Base-by-base conservation (phyloP, 2,113 vertebrate species). In the Hippolais icterina region DNA sequence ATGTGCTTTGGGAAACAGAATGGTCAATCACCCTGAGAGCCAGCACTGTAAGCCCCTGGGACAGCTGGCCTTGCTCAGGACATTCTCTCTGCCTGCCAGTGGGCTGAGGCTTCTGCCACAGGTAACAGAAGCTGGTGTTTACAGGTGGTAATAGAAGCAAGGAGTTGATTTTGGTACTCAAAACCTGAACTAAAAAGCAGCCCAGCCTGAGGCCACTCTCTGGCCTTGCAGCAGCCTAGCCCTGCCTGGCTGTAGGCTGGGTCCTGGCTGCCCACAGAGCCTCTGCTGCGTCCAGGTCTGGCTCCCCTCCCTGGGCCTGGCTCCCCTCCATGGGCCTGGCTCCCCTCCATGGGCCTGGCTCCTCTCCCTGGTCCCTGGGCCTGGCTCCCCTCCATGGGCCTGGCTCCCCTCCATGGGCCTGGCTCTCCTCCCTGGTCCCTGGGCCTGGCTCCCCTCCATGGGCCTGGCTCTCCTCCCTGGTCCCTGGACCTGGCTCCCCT, bases 61-160 rank as follows among this genome's bases (percentile, higher is more conserved):
- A 64, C 44, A 47, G 19, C 31, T 44, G 42, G 18, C 35, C 64
- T 77, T 21, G 23, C 5, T 29, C 9, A 20, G 33, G 33, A 50
- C 10, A 5, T 7, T 69, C 27, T 15, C 22, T 19, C 8, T 0
- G 0, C 16, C 41, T 35, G n/a, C n/a, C 47, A 60, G 66, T 0
- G 0, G 22, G 12, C 39, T 56, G 49, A 65, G 46, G 18, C 1
- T 0, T 2, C 14, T 27, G 10, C 29, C 39, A 56, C 65, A 41
- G 16, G 37, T 33, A 59, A 27, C 12, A 70, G 54, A n/a, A 79
- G 12, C 11, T 33, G 59, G 5, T 50, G 27, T 6, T 84, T 56
- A 78, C n/a, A 42, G 29, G 35, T 22, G 27, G 50, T 33, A 57
- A 50, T 9, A 41, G n/a, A 60, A 52, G 44, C 21, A 69, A 37